These are phyloP conservation scores for Neopipo cinnamomea DNA, from an alignment of 2,113 vertebrate genomes.

Conservation along the genomic window DNA sequence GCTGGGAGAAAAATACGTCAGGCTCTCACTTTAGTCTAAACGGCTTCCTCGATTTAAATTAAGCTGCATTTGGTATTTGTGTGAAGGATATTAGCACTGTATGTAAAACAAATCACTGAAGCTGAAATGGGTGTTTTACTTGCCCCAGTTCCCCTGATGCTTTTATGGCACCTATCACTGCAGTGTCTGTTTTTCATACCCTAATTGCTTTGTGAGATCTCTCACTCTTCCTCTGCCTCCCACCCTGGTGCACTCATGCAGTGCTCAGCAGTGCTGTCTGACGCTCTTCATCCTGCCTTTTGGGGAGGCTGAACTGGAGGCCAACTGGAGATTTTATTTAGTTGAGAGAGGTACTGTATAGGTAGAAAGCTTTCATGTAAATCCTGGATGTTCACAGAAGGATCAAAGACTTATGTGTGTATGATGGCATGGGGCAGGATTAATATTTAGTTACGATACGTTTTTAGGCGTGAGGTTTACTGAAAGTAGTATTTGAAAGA, in stretches of 20 bases:
- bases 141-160: neutral
- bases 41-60: conserved; percentile 29
- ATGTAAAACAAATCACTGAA: conserved; percentile 32
- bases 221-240: neutral
- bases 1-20: neutral
- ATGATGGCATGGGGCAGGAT: neutral
- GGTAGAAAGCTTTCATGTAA: conserved; percentile 22
- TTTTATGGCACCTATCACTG: conserved; percentile 3
- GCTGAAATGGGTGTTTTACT: conserved; percentile 23
- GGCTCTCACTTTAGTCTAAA: conserved; percentile 3
- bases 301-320: conserved; percentile 49
- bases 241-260: neutral
- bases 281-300: conserved; percentile 22
- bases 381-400: conserved; percentile 1
- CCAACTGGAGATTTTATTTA: conserved; percentile 21
- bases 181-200: neutral
- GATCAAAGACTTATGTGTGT: neutral
- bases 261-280: neutral
- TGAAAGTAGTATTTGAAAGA: neutral
- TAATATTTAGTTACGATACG: neutral
- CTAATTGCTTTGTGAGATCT: neutral
- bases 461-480: neutral
- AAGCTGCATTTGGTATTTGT: neutral
- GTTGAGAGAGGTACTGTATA: neutral
- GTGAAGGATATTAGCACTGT: neutral